Evolutionary conservation across 2,888 invertebrate species (phyloP), one percentile per base, ranked within the genome.

Genomic region (Chaetogeoica ovagalla): DNA sequence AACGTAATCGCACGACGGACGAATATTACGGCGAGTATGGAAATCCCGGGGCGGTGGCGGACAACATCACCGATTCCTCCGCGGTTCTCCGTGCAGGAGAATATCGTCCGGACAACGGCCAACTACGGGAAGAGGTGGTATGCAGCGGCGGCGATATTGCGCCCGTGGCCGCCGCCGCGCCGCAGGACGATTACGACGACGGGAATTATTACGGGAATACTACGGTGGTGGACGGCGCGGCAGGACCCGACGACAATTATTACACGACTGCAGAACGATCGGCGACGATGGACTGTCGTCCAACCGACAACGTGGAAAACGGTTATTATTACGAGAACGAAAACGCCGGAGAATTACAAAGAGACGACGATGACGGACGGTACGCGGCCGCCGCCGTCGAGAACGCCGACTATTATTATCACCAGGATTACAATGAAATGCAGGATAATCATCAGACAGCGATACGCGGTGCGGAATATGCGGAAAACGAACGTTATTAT

Each of bases 391-490:
- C n/a, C n/a, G n/a, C n/a, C n/a, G n/a, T n/a, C n/a, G 55, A 65
- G 4, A n/a, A 75, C 3, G 52, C 30, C 21, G 74, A 57, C 11
- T 75, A 75, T 75, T 75, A 75, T n/a, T 75, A 75, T 13, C 65
- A 65, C 13, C 65, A 65, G 65, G 39, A 75, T 39, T n/a, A 63
- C 13, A 13, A 15, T 13, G 7, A 23, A 13, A 21, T 57, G 37
- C 30, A 30, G 30, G 30, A 30, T 4, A 39, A 39, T 2, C 6
- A 39, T 2, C 6, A 23, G 3, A 21, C 59, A 0, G 59, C n/a
- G 5, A 5, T 11, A 9, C 59, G 17, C 21, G 21, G 21, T 7
- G 15, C 13, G 11, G 59, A 59, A 21, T 59, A 59, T 21, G 21
- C 11, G 1, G 11, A 11, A 7, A 9, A 19, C 5, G 60, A 75